A percentile compares a stretch with the other conserved stretches of the same genome.
Conservation (phyloP, 30 jellyfish, hydroid and myxozoan genomes). For the Clytia hemisphaerica region DNA sequence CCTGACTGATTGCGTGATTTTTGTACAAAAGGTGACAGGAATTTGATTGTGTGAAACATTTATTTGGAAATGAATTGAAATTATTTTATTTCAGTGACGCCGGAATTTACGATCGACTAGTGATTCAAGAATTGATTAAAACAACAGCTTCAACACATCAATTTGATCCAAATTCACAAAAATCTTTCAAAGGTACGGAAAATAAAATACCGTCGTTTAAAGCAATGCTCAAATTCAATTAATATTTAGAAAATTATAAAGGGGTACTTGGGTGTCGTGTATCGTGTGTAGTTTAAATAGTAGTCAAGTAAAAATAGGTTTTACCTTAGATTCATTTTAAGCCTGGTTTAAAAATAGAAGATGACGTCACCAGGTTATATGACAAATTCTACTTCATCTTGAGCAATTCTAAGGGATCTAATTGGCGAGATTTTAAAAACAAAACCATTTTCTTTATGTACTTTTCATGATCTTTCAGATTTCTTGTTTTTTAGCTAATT, state of each 20-base stretch:
- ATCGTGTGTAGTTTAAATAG: too few species aligned
- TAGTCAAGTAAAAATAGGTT: too few species aligned
- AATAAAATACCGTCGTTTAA: background rate
- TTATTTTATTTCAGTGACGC: conserved; percentile 70
- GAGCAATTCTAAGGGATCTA: too few species aligned
- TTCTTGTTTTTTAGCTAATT: background rate
- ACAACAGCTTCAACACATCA: conserved; percentile 94
- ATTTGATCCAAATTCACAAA: conserved; percentile 84
- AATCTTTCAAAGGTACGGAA: conserved; percentile 79
- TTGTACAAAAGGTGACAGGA: background rate
- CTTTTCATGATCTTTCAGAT: background rate
- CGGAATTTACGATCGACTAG: conserved; percentile 96
- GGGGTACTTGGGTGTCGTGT: too few species aligned
- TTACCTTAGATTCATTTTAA: too few species aligned
- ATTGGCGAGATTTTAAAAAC: too few species aligned
- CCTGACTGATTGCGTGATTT: background rate
- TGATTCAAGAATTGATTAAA: conserved; percentile 91
- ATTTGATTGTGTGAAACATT: background rate
- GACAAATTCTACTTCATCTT: too few species aligned
- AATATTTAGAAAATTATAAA: too few species aligned
- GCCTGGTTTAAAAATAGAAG: too few species aligned
- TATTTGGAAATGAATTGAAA: background rate
- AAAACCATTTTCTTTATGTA: background rate
- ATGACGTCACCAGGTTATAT: too few species aligned
- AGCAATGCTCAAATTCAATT: too few species aligned